Percentiles rank a stretch among this genome's conserved stretches.
Evolutionary conservation across 2,113 vertebrate genomes (phyloP).

Genomic region (Myrmophylax atrothorax): DNA sequence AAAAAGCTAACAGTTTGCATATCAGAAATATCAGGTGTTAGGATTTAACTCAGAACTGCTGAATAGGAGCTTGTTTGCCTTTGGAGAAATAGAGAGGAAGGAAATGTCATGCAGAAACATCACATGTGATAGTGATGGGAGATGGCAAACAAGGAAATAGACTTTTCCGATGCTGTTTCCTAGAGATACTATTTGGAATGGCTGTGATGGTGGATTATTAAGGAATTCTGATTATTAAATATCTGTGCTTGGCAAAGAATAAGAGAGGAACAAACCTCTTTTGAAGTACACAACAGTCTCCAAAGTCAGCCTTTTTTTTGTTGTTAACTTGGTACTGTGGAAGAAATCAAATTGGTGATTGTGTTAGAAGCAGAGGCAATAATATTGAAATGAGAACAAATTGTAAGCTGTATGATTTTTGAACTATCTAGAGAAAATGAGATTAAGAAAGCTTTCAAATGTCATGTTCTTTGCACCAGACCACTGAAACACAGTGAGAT

Average conservation of each 20-base stretch:
- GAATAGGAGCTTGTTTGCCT: constrained; percentile 65
- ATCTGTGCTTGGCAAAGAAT: background rate
- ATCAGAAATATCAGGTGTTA: constrained; percentile 60
- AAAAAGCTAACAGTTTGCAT: constrained; percentile 52
- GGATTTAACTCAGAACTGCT: constrained; percentile 60
- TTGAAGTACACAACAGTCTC: background rate
- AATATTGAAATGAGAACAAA: constrained; percentile 12
- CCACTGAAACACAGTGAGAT: background rate
- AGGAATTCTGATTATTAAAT: background rate
- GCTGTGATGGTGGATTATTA: background rate
- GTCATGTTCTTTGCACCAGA: background rate
- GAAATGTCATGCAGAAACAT: constrained; percentile 72
- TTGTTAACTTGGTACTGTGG: background rate
- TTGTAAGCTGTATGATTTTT: background rate
- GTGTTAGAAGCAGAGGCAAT: background rate
- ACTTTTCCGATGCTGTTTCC: constrained; percentile 74
- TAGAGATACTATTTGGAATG: constrained; percentile 63
- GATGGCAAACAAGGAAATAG: constrained; percentile 56
- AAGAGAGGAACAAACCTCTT: background rate
- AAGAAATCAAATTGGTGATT: background rate
- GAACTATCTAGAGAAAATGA: background rate
- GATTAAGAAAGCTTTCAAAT: constrained; percentile 8
- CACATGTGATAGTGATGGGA: constrained; percentile 36
- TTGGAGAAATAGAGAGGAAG: constrained; percentile 71
- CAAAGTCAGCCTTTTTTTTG: background rate